Base-by-base conservation (phyloP, 2,797 vertebrate genomes). In the Enteromius anoplus region DNA sequence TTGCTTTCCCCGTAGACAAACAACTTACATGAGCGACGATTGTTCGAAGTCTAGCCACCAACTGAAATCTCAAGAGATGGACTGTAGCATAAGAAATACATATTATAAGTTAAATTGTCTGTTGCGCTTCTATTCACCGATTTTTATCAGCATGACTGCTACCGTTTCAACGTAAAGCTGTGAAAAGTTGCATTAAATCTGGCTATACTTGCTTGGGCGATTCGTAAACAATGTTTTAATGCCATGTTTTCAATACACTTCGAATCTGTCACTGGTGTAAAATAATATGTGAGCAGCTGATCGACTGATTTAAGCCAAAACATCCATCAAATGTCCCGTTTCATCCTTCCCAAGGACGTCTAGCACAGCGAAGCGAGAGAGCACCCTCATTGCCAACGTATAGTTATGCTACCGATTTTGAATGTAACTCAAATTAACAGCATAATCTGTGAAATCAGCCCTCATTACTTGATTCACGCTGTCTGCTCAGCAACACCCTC, bases 1-100 rank as follows among this genome's bases (percentile, higher is more conserved):
- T 92, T 92, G 90, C 91, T 91, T 72, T 81, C 86, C 75, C 80
- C 84, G 84, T 88, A 90, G 89, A 90, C 93, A 93, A 90, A 91
- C 87, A 88, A 93, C 93, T 94, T 94, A 91, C 92, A 92, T 88
- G 93, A 94, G 93, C 93, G 89, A 85, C 85, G 88, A 92, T 93
- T 87, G 91, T 92, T 93, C 90, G 88, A 89, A 88, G 82, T 79
- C 77, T 69, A 78, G 82, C 37, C 80, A 88, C 85, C 60, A 69
- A 64, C 84, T 83, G 85, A 87, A 89, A 85, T 86, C 71, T 80
- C 78, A 40, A 55, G 71, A 84, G 84, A 87, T 49, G 32, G 19
- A 69, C 29, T n/a, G 55, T 45, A 65, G 77, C 75, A 47, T 65
- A 58, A 49, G 66, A 75, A 80, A 86, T 80, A 53, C 71, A 45